These are phyloP conservation scores for Hycleus phaleratus DNA, from an alignment of 1,140 invertebrate genomes.

Conservation along the genomic window DNA sequence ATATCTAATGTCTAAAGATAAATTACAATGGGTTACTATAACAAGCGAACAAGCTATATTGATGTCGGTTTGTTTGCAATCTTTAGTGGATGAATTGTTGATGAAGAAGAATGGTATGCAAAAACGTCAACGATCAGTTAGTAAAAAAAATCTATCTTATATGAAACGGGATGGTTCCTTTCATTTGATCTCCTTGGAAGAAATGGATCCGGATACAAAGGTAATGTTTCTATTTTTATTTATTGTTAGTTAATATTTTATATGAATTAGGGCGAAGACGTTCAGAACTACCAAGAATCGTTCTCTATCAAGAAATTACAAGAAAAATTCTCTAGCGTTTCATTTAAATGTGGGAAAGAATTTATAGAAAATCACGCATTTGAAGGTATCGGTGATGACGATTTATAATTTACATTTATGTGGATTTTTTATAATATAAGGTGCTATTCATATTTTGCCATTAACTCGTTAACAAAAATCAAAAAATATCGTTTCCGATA, in stretches of 20 bases:
- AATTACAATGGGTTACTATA: conserved; percentile 87
- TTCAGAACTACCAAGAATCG: conserved; percentile 32
- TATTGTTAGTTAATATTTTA: neutral
- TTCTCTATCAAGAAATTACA: conserved; percentile 50
- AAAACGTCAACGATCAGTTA: conserved; percentile 27
- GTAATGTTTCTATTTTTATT: conserved; percentile 9
- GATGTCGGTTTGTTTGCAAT: conserved; percentile 89
- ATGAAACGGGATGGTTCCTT: conserved; percentile 48
- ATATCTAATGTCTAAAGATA: conserved; percentile 89
- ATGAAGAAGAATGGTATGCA: conserved; percentile 62
- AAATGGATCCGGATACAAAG: conserved; percentile 40
- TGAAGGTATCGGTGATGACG: conserved; percentile 84
- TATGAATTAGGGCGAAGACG: neutral
- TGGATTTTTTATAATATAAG: neutral
- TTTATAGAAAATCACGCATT: conserved; percentile 82
- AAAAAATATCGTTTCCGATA: no score
- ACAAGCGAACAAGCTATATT: conserved; percentile 85
- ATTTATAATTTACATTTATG: conserved; percentile 52
- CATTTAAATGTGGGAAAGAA: conserved; percentile 54
- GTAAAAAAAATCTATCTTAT: conserved; percentile 42
- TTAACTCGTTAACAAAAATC: neutral
- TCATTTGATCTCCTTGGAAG: conserved; percentile 42
- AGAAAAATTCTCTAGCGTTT: conserved; percentile 52
- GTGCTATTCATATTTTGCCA: conserved; percentile 18
- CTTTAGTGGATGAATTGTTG: conserved; percentile 90